Percentiles rank a stretch among this genome's conserved stretches.
Conservation (phyloP, 1,140 invertebrate genomes). For the Colletes latitarsis region DNA sequence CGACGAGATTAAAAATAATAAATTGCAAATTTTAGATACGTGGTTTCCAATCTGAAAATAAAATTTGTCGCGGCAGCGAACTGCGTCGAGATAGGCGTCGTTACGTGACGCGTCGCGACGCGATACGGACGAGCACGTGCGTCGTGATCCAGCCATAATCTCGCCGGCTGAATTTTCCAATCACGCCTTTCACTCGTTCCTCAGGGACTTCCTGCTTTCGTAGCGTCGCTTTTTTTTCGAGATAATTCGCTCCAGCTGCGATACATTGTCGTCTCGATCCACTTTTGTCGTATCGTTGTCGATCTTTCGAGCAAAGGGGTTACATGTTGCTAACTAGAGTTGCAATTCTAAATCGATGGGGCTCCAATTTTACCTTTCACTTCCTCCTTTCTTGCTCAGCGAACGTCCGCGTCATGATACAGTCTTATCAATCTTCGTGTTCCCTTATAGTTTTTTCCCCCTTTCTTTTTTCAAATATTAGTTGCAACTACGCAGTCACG, state of each 20-base stretch:
- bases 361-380: constrained; percentile 45
- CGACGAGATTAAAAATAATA: no score
- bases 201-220: constrained; percentile 34
- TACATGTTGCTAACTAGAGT: background rate
- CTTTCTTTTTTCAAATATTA: background rate
- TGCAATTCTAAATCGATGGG: background rate
- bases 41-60: no score
- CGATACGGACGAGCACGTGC: constrained; percentile 48
- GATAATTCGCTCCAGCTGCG: background rate
- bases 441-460: no score
- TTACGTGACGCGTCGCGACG: constrained; percentile 51
- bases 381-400: constrained; percentile 51
- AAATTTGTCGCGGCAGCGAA: constrained; percentile 20
- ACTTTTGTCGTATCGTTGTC: background rate
- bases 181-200: constrained; percentile 41
- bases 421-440: background rate
- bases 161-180: constrained; percentile 47
- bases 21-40: no score
- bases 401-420: constrained; percentile 9
- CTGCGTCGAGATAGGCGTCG: constrained; percentile 43
- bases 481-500: background rate
- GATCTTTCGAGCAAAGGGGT: background rate
- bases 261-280: background rate
- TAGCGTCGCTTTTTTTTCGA: background rate
- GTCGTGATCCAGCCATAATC: constrained; percentile 49